Evolutionary conservation across 2,797 vertebrate species (phyloP), one percentile per base, ranked within the genome.

Genomic region (Poeciliopsis turneri): DNA sequence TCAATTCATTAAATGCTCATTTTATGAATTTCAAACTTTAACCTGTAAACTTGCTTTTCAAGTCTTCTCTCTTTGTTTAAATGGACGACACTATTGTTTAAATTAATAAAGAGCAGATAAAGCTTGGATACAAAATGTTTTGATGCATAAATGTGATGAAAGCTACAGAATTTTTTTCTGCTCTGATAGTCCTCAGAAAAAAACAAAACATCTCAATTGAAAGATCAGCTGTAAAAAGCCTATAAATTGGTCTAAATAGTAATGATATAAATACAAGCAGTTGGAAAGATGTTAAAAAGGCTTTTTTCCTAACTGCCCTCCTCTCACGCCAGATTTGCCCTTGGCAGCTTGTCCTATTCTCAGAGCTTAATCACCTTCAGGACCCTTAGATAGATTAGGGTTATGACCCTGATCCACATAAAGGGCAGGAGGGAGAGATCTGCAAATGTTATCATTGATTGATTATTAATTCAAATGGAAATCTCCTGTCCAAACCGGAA

Each of bases 401-500:
- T 95, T 94, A 89, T 91, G 96, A 97, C 96, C 96, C 95, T 47
- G 30, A 86, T 91, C 92, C 92, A 90, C 94, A 95, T 80, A 87
- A 85, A 84, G 89, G 91, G 53, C 92, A 74, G 72, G 90, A 87
- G 89, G 93, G 93, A 78, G 75, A 90, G 89, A 91, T 94, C 88
- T 80, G 95, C 90, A 95, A 95, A 96, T 95, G 95, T 96, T 96
- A 96, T 96, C 96, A 97, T 93, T 96, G 96, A 97, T 96, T 94
- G 93, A 93, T 94, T 86, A 86, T 93, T 95, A 94, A 90, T 95
- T 94, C 94, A 95, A 95, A 96, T 95, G 91, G 92, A 93, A 90
- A 93, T 88, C 92, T 82, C 87, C 89, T 76, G 83, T 85, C 61
- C 59, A 72, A 84, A 78, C 15, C 30, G 25, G 39, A 82, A 85